Evolutionary conservation across 2,797 vertebrate genomes (phyloP), one percentile per base, ranked within the genome.

Genomic region (Tympanoctomys barrerae): DNA sequence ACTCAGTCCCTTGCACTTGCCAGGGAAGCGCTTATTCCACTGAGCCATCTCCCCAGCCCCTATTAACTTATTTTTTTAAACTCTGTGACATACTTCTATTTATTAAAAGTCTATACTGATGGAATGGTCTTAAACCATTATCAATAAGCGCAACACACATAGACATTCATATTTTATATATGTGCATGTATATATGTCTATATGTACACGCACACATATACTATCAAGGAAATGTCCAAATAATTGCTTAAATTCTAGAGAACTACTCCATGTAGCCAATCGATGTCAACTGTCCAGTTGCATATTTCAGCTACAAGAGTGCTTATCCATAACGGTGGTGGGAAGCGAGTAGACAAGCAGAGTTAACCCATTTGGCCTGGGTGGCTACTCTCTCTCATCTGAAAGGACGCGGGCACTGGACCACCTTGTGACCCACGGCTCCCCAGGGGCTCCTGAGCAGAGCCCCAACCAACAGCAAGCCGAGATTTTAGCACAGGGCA

Each of bases 181-280:
- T 77, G 12, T 73, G 7, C 22, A 42, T 46, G 19, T 75, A 46
- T 28, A 73, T 1, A 22, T 5, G 28, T 26, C 4, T 49, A 42
- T n/a, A 28, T 24, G 52, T 42, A 64, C 24, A 54, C 14, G 24
- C 22, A 11, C 14, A 33, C 10, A n/a, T 79, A 54, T n/a, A 33
- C 49, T 16, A n/a, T 87, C 73, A 73, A 93, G 68, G 68, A 52
- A 75, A 39, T 86, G 14, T 62, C 79, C 54, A 77, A 90, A 90
- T 77, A 92, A 86, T 18, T 89, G 66, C 46, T 87, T 87, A 70
- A 82, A 79, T 89, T 92, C 61, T 81, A 93, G 64, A 78, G 31
- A 91, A 91, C 83, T 62, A 87, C 54, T 80, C 36, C 68, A 78
- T 13, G 14, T 19, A 90, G 39, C 31, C 28, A 81, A 88, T 39